Evolutionary conservation across 2,113 vertebrate genomes (phyloP), one percentile per base, ranked within the genome.

Genomic region (Phalacrocorax aristotelis): DNA sequence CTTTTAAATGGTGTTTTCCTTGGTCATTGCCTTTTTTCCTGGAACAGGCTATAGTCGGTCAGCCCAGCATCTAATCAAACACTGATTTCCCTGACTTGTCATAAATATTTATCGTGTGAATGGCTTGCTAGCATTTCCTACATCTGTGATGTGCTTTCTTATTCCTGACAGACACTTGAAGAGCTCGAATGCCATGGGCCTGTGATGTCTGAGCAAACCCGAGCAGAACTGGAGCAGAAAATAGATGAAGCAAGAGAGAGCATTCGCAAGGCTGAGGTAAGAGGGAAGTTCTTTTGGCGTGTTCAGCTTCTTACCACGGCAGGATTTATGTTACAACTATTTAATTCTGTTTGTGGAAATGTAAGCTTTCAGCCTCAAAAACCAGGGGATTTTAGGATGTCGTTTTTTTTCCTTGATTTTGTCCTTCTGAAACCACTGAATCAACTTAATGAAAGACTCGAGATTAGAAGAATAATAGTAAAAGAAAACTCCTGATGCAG

Each of bases 181-280:
- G 99, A 99, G 95, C 98, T 99, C 52, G 99, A 99, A 82, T 98
- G 98, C 87, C 99, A 99, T 3, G 99, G 99, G 57, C 93, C 98
- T 36, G 98, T 99, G 76, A 83, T 98, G 57, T 98, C 99, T 13
- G 99, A 99, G 92, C 99, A 99, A 90, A 98, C 97, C 77, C 98
- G 99, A 85, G 98, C 95, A 32, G 99, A 99, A 21, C 98, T 99
- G 97, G 99, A 99, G 96, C 98, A 99, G 97, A 99, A 99, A 95
- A 99, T 99, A 42, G 99, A 99, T 36, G 99, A 99, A 94, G 98
- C 99, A 95, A 99, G 98, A 98, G 99, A 99, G 97, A 98, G 97
- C 90, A 99, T 99, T 49, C 99, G 99, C 92, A 99, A 99, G 98
- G 99, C 99, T 23, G 99, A 99, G 99, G 99, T 99, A 93, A 97